Evolutionary conservation across 1,140 invertebrate species (phyloP).

Genomic region (Rhagoletis pomonella): DNA sequence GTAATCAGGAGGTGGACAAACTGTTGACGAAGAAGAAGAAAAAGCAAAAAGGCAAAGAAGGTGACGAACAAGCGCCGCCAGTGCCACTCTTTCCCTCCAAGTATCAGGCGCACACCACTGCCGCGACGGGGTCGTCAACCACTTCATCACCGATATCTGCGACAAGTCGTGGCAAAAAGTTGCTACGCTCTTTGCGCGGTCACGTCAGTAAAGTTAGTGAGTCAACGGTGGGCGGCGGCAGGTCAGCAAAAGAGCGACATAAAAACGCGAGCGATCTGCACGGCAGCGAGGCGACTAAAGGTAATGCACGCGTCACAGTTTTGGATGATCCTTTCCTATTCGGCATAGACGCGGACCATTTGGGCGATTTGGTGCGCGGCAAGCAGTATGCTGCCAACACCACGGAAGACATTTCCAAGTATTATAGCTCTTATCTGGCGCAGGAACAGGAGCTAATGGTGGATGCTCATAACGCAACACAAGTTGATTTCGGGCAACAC

Average conservation of each 20-base stretch:
- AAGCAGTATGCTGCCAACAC: slow-evolving; percentile 62
- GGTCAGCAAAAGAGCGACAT: neutral
- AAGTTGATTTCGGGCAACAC: slow-evolving; percentile 41
- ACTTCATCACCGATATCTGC: slow-evolving; percentile 54
- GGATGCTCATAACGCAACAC: neutral
- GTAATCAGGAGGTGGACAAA: slow-evolving; percentile 49
- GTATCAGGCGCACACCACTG: slow-evolving; percentile 56
- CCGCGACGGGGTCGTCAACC: neutral
- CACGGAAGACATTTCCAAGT: slow-evolving; percentile 65
- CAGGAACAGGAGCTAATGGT: slow-evolving; percentile 7
- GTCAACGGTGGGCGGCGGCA: neutral
- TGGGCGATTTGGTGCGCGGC: slow-evolving; percentile 67
- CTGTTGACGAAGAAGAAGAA: neutral
- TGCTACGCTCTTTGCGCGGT: slow-evolving; percentile 67
- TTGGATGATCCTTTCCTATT: slow-evolving; percentile 73
- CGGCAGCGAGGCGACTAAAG: slow-evolving; percentile 62
- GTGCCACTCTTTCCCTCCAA: slow-evolving; percentile 68
- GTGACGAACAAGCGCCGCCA: slow-evolving; percentile 56
- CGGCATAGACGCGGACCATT: slow-evolving; percentile 71
- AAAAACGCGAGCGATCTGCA: neutral
- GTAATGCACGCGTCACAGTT: slow-evolving; percentile 69
- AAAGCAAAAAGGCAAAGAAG: slow-evolving; percentile 30
- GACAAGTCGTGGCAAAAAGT: slow-evolving; percentile 66
- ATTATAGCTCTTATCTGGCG: slow-evolving; percentile 59
- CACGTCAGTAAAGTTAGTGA: slow-evolving; percentile 61